These are phyloP conservation scores for Pteruthius melanotis DNA, from an alignment of 2,113 vertebrate genomes.

Conservation along the genomic window DNA sequence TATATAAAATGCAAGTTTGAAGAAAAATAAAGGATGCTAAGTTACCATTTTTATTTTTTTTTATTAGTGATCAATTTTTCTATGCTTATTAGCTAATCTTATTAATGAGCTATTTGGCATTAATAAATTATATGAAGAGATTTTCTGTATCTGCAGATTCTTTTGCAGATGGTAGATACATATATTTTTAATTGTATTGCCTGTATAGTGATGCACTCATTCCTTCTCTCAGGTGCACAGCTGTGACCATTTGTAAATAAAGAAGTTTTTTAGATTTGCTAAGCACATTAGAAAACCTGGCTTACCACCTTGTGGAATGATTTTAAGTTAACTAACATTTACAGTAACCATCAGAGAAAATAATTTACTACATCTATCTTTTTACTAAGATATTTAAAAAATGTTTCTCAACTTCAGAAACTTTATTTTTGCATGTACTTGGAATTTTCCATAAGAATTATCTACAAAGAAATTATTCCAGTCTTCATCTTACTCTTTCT, in stretches of 20 bases:
- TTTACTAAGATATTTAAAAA: neutral
- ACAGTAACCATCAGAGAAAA: neutral
- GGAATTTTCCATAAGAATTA: neutral
- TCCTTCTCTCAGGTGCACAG: neutral
- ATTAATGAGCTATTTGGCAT: neutral
- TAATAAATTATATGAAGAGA: neutral
- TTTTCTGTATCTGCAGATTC: neutral
- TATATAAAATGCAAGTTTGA: slow-evolving; percentile 35
- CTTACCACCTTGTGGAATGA: neutral
- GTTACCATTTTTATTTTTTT: neutral
- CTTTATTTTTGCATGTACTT: neutral
- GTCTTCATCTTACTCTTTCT: neutral
- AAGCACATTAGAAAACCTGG: neutral
- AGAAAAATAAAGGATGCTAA: neutral
- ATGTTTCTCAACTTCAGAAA: neutral
- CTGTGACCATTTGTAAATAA: neutral
- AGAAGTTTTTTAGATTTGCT: neutral
- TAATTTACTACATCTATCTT: neutral
- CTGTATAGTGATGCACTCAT: neutral
- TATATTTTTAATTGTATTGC: neutral
- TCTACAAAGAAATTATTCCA: neutral
- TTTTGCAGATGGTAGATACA: neutral
- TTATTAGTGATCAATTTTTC: neutral
- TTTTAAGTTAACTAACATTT: neutral
- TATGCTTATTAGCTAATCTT: neutral